Evolutionary conservation across 2,797 vertebrate species (phyloP).

Genomic region (Huso huso): DNA sequence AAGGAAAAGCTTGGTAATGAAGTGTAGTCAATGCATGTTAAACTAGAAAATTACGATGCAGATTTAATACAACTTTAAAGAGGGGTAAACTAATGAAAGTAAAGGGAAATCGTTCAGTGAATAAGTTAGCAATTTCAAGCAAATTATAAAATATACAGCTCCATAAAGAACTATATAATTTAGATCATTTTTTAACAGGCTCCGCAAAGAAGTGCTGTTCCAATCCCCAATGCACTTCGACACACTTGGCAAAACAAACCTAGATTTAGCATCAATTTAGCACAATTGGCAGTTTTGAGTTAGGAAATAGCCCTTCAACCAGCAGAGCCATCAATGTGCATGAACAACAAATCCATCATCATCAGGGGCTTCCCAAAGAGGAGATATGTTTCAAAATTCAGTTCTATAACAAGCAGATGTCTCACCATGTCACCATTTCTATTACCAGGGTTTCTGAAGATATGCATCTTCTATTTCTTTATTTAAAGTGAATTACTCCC

Average conservation of each 20-base stretch:
- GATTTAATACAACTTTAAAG: too few relatives aligned
- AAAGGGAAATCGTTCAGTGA: too few relatives aligned
- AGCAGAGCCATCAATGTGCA: slow-evolving; percentile 8
- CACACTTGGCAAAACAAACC: not conserved
- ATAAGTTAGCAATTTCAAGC: too few relatives aligned
- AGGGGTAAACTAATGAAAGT: too few relatives aligned
- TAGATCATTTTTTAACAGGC: not conserved
- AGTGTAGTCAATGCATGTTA: too few relatives aligned
- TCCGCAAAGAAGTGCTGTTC: not conserved
- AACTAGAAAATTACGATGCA: too few relatives aligned
- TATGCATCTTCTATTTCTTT: slow-evolving; percentile 2
- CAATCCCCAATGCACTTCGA: not conserved
- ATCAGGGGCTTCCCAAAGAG: slow-evolving; percentile 2
- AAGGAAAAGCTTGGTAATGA: too few relatives aligned
- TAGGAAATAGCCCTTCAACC: slow-evolving; percentile 8
- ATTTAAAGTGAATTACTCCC: not conserved
- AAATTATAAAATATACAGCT: too few relatives aligned
- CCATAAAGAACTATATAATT: too few relatives aligned
- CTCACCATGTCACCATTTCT: not conserved
- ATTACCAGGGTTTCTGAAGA: not conserved
- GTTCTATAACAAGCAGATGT: not conserved
- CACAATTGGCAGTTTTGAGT: slow-evolving; percentile 9
- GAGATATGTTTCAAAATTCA: not conserved
- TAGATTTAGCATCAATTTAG: slow-evolving; percentile 15
- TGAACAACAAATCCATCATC: slow-evolving; percentile 16